Conservation (phyloP, 2,113 vertebrate species). For the Bombycilla garrulus region DNA sequence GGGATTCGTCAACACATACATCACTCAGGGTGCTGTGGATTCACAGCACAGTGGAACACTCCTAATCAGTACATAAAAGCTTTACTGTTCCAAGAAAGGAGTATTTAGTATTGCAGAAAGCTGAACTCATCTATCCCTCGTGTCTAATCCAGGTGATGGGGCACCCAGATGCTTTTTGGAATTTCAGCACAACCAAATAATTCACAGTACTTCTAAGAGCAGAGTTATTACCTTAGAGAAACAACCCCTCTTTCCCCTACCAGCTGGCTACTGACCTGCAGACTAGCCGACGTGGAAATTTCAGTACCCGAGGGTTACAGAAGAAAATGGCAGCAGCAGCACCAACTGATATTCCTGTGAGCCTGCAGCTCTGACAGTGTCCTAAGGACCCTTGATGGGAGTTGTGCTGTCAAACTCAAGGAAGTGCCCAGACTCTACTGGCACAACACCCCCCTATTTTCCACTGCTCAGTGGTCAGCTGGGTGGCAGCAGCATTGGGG, state of each 20-base stretch:
- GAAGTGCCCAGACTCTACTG: not conserved
- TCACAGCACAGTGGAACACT: not conserved
- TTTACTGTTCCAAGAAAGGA: not conserved
- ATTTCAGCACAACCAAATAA: not conserved
- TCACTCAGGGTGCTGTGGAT: not conserved
- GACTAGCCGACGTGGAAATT: not conserved
- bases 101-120: not conserved
- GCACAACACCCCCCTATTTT: not conserved
- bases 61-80: not conserved
- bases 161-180: not conserved
- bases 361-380: not conserved
- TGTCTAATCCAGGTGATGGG: not conserved
- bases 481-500: rapidly evolving
- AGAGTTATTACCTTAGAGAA: not conserved
- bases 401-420: not conserved
- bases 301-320: not conserved
- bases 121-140: not conserved
- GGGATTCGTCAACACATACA: rapidly evolving
- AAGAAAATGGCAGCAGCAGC: not conserved
- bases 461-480: not conserved
- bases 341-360: not conserved
- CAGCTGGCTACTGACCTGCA: not conserved
- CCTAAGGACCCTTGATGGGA: not conserved
- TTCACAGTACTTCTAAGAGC: not conserved
- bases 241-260: not conserved